Conservation (phyloP, 2,888 invertebrate species). For the Melanostoma scalare region DNA sequence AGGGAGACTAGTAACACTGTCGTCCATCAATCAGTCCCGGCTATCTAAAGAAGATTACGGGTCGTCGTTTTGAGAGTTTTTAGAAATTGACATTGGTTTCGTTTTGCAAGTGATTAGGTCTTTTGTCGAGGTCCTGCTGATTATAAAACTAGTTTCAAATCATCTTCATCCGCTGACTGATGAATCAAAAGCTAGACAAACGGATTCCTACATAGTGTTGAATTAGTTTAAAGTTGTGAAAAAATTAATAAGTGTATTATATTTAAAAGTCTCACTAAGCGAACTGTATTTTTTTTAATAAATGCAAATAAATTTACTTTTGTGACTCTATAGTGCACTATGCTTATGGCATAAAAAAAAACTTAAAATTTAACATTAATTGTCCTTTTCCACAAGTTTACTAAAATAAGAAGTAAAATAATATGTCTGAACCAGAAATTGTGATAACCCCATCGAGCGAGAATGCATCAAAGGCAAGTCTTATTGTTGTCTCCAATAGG, state of each 20-base stretch:
- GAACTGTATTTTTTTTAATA: constrained; percentile 3
- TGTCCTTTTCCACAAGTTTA: not conserved
- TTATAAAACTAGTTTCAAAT: constrained; percentile 57
- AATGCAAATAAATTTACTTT: not conserved
- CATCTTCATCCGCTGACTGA: constrained; percentile 42
- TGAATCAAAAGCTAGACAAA: constrained; percentile 45
- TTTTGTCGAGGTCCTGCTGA: constrained; percentile 57
- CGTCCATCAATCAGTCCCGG: constrained; percentile 62
- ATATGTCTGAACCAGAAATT: constrained; percentile 81
- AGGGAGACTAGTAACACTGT: constrained; percentile 65
- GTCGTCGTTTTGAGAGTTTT: constrained; percentile 52
- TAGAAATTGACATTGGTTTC: constrained; percentile 47
- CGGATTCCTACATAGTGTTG: constrained; percentile 44
- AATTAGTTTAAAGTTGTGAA: constrained; percentile 21
- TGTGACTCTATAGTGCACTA: constrained; percentile 45
- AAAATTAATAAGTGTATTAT: not conserved
- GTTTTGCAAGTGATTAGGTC: constrained; percentile 59
- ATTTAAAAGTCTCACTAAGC: not conserved
- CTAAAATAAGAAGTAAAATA: constrained; percentile 20
- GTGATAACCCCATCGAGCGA: constrained; percentile 79
- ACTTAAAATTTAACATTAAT: not conserved
- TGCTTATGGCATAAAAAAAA: constrained; percentile 36
- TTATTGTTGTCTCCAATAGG: constrained; percentile 95
- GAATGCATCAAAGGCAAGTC: constrained; percentile 85
- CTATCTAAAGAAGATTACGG: constrained; percentile 69